Percentiles rank a stretch among this genome's conserved stretches.
Evolutionary conservation across 1,140 invertebrate genomes (phyloP).

Genomic region (Neuroterus valhalla): DNA sequence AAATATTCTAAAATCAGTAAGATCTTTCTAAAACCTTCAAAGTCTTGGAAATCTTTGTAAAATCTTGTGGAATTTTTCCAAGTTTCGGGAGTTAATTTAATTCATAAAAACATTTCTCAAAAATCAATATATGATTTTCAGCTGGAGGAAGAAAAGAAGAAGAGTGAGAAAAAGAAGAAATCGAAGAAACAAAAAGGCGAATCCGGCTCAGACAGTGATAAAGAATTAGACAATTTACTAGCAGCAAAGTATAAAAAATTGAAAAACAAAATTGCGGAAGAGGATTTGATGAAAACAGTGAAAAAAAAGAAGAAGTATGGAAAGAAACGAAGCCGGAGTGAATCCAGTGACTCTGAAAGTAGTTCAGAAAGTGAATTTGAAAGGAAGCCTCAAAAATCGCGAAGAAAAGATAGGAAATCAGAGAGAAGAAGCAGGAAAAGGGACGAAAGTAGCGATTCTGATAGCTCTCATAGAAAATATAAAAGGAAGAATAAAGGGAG

Average conservation of each 20-base stretch:
- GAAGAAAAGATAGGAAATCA: slow-evolving; percentile 30
- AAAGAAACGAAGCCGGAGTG: slow-evolving; percentile 38
- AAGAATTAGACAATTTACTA: slow-evolving; percentile 66
- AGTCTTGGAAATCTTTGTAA: no score
- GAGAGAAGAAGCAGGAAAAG: slow-evolving; percentile 44
- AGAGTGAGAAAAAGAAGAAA: slow-evolving; percentile 68
- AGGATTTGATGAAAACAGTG: slow-evolving; percentile 65
- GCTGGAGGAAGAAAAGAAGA: slow-evolving; percentile 68
- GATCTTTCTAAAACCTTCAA: no score
- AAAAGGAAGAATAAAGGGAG: slow-evolving; percentile 36
- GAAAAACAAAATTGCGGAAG: slow-evolving; percentile 64
- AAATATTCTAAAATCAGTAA: no score
- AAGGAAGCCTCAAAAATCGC: background rate
- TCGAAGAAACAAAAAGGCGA: slow-evolving; percentile 77
- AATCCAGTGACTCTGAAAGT: background rate
- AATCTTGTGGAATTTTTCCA: no score
- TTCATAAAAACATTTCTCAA: slow-evolving; percentile 29
- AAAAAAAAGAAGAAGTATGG: slow-evolving; percentile 62
- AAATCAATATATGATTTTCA: slow-evolving; percentile 38
- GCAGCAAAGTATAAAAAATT: slow-evolving; percentile 69
- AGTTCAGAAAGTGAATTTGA: background rate
- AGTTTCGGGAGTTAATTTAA: slow-evolving; percentile 36
- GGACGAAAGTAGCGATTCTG: slow-evolving; percentile 39
- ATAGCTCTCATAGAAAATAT: slow-evolving; percentile 35
- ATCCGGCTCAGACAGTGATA: slow-evolving; percentile 65